phyloP scores from a whole-genome alignment of 2,888 invertebrate species.

The Hyalella azteca region DNA sequence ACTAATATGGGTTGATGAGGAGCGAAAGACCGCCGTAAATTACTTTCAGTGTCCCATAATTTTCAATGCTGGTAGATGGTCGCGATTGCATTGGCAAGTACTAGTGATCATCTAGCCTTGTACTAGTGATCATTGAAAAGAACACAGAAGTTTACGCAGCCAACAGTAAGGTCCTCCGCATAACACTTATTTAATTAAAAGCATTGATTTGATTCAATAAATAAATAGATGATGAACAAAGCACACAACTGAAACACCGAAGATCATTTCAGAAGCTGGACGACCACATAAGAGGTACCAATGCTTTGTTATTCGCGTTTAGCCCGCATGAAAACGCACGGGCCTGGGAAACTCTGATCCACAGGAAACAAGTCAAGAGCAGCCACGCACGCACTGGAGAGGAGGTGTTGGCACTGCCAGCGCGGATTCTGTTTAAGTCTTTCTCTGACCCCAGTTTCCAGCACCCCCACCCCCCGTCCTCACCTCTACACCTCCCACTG shows the following conservation, averaged over 20 bases:
- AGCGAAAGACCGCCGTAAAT: too few species aligned
- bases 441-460: slow-evolving; percentile 16
- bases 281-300: background rate
- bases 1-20: too few species aligned
- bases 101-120: too few species aligned
- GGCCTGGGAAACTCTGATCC: too few species aligned
- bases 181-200: background rate
- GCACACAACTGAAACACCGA: background rate
- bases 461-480: background rate
- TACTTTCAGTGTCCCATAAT: too few species aligned
- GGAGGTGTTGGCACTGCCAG: background rate
- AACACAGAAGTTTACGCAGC: background rate
- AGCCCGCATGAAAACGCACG: background rate
- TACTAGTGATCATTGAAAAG: too few species aligned
- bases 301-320: background rate
- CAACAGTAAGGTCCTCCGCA: background rate
- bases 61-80: too few species aligned
- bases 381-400: background rate
- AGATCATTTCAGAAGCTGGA: background rate
- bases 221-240: background rate
- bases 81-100: too few species aligned
- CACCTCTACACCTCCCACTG: background rate
- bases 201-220: background rate
- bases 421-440: slow-evolving; percentile 6
- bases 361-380: background rate